Evolutionary conservation across 2,113 vertebrate genomes (phyloP).

Genomic region (Sinocyclocheilus rhinocerous): DNA sequence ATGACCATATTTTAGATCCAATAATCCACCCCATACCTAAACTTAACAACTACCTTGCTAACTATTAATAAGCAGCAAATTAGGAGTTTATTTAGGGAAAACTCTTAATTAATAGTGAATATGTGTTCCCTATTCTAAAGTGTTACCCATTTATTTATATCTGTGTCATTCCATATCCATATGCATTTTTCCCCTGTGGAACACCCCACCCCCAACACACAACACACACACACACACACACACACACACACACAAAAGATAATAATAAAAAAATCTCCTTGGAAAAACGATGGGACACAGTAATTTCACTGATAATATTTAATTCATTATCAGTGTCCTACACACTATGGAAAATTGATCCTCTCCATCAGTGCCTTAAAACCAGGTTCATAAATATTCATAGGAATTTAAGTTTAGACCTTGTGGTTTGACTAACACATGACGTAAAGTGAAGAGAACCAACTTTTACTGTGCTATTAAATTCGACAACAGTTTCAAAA

Average conservation of each 20-base stretch:
- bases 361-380: background rate
- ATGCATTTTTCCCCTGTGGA: background rate
- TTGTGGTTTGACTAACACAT: background rate
- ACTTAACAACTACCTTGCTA: no score
- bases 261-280: background rate
- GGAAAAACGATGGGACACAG: background rate
- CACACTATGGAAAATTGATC: background rate
- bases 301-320: background rate
- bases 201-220: no score
- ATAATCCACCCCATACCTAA: no score
- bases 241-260: background rate
- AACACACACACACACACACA: no score
- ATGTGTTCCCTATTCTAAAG: no score
- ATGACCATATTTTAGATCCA: no score
- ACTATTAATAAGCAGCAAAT: no score
- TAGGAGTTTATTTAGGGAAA: no score
- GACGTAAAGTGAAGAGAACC: background rate
- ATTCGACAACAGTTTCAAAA: slow-evolving; percentile 1
- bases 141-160: no score
- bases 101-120: no score
- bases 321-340: background rate
- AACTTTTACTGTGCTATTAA: background rate
- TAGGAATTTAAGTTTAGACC: background rate
- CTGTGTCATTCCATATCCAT: background rate
- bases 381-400: background rate